phyloP scores from a whole-genome alignment of 2,113 vertebrate genomes.

The Pogonocichla stellata region DNA sequence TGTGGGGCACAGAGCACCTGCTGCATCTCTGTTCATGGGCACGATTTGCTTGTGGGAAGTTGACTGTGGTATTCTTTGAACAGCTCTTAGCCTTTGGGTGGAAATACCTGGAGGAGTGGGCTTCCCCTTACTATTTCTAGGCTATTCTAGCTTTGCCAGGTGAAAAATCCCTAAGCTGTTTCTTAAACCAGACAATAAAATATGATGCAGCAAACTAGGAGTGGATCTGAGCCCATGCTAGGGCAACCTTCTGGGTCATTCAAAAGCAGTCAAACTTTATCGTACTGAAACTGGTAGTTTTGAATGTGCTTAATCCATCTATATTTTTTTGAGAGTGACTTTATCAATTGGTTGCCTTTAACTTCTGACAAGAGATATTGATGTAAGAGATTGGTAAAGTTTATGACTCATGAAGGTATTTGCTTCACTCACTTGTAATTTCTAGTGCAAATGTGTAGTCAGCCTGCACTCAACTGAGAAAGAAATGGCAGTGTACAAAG shows the following conservation, averaged over 20 bases:
- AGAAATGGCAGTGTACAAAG: background rate
- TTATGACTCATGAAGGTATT: slow-evolving; percentile 15
- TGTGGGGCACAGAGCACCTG: accelerated
- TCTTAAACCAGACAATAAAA: background rate
- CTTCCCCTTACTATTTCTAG: background rate
- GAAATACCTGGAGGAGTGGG: background rate
- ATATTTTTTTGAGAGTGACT: background rate
- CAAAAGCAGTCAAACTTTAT: background rate
- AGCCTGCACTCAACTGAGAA: background rate
- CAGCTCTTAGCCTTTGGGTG: background rate
- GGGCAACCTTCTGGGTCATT: background rate
- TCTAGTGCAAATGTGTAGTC: background rate
- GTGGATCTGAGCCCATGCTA: background rate
- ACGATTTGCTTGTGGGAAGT: accelerated
- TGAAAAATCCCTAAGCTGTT: background rate
- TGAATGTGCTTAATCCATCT: background rate
- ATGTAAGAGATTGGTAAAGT: background rate
- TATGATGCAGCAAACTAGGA: background rate
- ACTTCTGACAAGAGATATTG: background rate
- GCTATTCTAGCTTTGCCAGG: background rate
- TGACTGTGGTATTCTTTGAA: background rate
- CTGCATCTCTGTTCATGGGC: accelerated
- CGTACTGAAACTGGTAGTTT: background rate
- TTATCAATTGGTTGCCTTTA: slow-evolving; percentile 3
- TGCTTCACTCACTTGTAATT: background rate